These are phyloP conservation scores for Bolborhynchus lineola DNA, from an alignment of 2,113 vertebrate species.

Conservation along the genomic window DNA sequence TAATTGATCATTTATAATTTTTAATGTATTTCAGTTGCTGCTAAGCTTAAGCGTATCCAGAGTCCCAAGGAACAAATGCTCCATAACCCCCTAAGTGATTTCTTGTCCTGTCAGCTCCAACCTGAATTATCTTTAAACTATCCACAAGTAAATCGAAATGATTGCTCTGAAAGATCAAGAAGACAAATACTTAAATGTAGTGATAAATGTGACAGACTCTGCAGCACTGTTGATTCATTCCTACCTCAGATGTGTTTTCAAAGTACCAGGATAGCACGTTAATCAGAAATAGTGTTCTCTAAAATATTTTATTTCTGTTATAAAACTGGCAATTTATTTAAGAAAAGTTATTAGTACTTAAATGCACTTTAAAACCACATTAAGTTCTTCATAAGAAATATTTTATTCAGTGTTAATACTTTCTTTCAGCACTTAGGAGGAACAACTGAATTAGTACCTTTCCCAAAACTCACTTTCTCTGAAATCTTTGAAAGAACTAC, in stretches of 20 bases:
- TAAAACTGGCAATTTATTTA: neutral
- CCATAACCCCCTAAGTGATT: neutral
- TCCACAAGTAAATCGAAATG: neutral
- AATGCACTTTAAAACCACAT: neutral
- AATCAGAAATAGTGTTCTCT: neutral
- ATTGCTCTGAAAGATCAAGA: neutral
- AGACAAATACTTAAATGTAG: neutral
- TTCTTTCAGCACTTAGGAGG: neutral
- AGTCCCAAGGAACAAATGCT: neutral
- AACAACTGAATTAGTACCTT: neutral
- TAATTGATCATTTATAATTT: neutral
- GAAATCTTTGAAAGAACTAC: neutral
- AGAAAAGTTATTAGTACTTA: conserved; percentile 4
- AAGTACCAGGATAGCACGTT: neutral
- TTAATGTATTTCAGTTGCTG: neutral
- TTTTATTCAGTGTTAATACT: neutral
- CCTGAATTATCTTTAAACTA: neutral
- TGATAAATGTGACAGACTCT: neutral
- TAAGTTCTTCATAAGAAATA: neutral
- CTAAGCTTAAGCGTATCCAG: neutral
- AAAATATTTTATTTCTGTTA: conserved; percentile 8
- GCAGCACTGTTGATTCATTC: conserved; percentile 27
- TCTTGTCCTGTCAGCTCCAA: neutral
- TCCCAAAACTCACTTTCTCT: neutral
- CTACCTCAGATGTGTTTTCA: neutral